Evolutionary conservation across 2,888 invertebrate species (phyloP).

Genomic region (Oligia latruncula): DNA sequence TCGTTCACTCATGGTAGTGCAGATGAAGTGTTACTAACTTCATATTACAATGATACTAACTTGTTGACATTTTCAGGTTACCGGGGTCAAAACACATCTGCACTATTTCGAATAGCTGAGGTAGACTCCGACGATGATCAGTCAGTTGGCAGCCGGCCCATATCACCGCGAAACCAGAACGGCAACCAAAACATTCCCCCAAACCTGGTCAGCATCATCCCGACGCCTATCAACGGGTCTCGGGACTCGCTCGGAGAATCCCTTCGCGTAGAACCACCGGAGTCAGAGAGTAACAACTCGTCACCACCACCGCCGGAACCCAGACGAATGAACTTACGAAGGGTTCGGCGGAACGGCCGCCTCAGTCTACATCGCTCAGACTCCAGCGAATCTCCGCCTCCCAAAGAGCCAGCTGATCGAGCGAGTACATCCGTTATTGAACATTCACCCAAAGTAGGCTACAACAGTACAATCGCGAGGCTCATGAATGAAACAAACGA

Average conservation of each 20-base stretch:
- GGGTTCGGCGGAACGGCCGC: slow-evolving; percentile 79
- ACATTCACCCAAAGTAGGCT: slow-evolving; percentile 74
- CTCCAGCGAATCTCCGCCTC: slow-evolving; percentile 85
- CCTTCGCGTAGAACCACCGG: slow-evolving; percentile 77
- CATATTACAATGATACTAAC: not conserved
- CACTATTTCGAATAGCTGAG: slow-evolving; percentile 88
- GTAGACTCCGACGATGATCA: slow-evolving; percentile 92
- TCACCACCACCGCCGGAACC: slow-evolving; percentile 74
- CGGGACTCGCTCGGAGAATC: slow-evolving; percentile 85
- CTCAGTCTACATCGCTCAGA: slow-evolving; percentile 80
- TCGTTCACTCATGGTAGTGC: not conserved
- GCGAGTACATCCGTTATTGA: slow-evolving; percentile 74
- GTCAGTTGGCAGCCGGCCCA: slow-evolving; percentile 82
- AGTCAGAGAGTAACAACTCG: slow-evolving; percentile 73
- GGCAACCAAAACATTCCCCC: slow-evolving; percentile 74
- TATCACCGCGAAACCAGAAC: slow-evolving; percentile 80
- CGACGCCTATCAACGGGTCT: slow-evolving; percentile 91
- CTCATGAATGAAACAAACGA: slow-evolving; percentile 88
- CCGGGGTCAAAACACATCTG: slow-evolving; percentile 84
- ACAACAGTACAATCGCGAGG: slow-evolving; percentile 83
- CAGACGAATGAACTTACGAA: slow-evolving; percentile 74
- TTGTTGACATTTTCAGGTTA: slow-evolving; percentile 76
- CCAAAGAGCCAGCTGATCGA: slow-evolving; percentile 74
- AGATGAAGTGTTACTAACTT: not conserved
- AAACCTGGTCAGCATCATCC: slow-evolving; percentile 90